Evolutionary conservation across 2,888 invertebrate species (phyloP).

Genomic region (Syrphus vitripennis): DNA sequence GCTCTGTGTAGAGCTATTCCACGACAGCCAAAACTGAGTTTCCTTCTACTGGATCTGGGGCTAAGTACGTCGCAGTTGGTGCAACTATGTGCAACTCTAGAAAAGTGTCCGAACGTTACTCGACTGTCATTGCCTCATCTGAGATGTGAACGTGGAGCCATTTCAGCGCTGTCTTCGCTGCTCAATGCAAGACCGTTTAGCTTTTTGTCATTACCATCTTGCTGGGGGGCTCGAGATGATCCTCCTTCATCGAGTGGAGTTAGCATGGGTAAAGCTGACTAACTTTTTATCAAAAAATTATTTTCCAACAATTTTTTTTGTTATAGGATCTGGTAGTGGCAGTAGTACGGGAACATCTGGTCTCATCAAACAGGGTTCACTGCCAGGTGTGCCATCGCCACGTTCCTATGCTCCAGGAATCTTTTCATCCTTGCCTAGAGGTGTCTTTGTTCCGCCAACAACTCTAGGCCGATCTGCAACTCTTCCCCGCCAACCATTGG

Average conservation of each 20-base stretch:
- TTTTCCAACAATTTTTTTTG: not conserved
- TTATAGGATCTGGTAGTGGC: conserved; percentile 80
- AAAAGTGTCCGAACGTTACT: conserved; percentile 82
- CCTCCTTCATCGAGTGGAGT: conserved; percentile 82
- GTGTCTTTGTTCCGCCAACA: conserved; percentile 81
- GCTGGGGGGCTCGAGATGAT: conserved; percentile 82
- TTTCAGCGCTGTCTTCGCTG: conserved; percentile 82
- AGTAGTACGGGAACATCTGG: conserved; percentile 80
- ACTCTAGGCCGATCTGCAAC: conserved; percentile 82
- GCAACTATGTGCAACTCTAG: conserved; percentile 82
- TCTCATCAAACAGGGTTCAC: conserved; percentile 76
- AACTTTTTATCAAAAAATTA: not conserved
- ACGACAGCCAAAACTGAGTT: conserved; percentile 79
- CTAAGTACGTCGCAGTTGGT: conserved; percentile 82
- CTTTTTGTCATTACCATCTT: conserved; percentile 82
- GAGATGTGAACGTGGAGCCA: conserved; percentile 82
- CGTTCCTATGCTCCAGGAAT: conserved; percentile 78
- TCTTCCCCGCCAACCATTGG: conserved; percentile 81
- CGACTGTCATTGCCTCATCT: conserved; percentile 83
- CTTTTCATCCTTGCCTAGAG: conserved; percentile 82
- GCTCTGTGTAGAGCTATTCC: conserved; percentile 80
- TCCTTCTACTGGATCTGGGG: conserved; percentile 83
- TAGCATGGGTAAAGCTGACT: conserved; percentile 80
- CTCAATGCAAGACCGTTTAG: conserved; percentile 81
- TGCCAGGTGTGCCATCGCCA: conserved; percentile 76